phyloP scores from a whole-genome alignment of 2,113 vertebrate genomes.

The Seriola aureovittata region DNA sequence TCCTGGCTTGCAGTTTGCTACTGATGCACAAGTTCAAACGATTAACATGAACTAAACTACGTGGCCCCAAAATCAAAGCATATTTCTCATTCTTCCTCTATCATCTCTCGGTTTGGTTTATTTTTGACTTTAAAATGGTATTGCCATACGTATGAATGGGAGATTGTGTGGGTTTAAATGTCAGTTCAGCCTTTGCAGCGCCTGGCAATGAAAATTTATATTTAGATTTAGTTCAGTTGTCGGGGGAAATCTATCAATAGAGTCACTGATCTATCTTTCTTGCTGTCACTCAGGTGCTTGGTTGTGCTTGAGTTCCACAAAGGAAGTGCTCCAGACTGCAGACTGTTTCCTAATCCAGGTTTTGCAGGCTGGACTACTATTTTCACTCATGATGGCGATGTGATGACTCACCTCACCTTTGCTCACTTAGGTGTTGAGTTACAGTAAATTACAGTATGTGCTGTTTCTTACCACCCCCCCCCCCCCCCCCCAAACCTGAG shows the following conservation, averaged over 20 bases:
- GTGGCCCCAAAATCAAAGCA: neutral
- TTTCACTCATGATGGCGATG: no score
- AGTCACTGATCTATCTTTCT: neutral
- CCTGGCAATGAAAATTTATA: neutral
- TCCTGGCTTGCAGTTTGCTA: neutral
- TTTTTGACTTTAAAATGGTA: neutral
- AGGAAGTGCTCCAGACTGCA: neutral
- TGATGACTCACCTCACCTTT: no score
- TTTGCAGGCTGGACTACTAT: neutral
- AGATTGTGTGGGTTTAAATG: conserved; percentile 25
- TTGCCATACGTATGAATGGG: conserved; percentile 9
- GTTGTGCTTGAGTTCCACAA: neutral
- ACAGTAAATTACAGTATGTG: neutral
- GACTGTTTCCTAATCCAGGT: neutral
- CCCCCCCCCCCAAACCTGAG: no score
- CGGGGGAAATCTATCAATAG: neutral
- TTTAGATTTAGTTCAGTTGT: neutral
- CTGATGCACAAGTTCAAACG: neutral
- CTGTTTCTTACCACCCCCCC: no score
- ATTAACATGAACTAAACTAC: neutral
- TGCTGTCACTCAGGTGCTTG: conserved; percentile 1
- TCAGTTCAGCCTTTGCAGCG: conserved; percentile 7
- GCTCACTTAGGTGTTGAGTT: neutral
- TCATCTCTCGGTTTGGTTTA: neutral
- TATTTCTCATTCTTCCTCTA: neutral